Evolutionary conservation across 2,797 vertebrate genomes (phyloP).

Genomic region (Decapterus maruadsi): DNA sequence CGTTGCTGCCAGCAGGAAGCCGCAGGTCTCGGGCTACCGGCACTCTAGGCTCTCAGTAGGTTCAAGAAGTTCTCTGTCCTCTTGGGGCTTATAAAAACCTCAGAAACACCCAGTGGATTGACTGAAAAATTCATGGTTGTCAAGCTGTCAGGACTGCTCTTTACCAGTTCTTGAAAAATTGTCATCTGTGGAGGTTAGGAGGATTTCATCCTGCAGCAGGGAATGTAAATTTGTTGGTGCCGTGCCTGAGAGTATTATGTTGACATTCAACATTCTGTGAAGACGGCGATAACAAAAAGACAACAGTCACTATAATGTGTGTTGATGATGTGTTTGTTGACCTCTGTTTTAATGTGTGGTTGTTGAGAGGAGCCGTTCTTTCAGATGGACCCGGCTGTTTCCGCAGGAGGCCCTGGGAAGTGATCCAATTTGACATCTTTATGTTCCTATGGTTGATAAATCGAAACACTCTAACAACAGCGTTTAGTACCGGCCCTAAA

Average conservation of each 20-base stretch:
- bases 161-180: conserved; percentile 30
- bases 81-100: conserved; percentile 34
- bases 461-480: conserved; percentile 5
- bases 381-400: conserved; percentile 34
- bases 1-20: conserved; percentile 6
- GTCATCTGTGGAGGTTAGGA: conserved; percentile 36
- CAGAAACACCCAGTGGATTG: conserved; percentile 48
- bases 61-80: conserved; percentile 36
- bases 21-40: not conserved
- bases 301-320: conserved; percentile 26
- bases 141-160: conserved; percentile 51
- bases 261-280: conserved; percentile 22
- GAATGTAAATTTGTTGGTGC: conserved; percentile 45
- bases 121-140: conserved; percentile 62
- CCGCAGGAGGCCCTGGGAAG: conserved; percentile 6
- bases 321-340: conserved; percentile 32
- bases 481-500: conserved; percentile 23
- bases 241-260: conserved; percentile 21
- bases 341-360: conserved; percentile 26
- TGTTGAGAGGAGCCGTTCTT: conserved; percentile 12
- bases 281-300: conserved; percentile 8
- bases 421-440: conserved; percentile 40
- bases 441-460: conserved; percentile 28
- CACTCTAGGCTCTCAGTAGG: conserved; percentile 8
- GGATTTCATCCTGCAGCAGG: conserved; percentile 24